Evolutionary conservation across 2,113 vertebrate genomes (phyloP).

Genomic region (Sorex fumeus): DNA sequence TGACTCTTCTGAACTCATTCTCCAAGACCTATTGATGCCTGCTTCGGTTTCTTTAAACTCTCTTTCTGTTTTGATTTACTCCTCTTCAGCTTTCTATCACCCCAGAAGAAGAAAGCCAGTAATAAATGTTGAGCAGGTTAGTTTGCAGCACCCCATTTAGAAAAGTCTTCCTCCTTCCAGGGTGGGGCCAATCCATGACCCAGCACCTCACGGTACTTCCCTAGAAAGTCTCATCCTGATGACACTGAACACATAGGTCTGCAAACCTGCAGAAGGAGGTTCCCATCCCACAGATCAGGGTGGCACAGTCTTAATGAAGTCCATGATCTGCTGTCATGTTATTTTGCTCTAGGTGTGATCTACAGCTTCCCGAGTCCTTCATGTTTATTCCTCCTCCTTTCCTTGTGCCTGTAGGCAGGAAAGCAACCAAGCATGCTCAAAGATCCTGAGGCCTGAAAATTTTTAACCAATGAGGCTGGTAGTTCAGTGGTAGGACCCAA

Average conservation of each 20-base stretch:
- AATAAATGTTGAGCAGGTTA: not conserved
- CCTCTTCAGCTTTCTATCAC: not conserved
- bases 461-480: no score
- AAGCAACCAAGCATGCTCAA: no score
- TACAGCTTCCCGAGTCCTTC: not conserved
- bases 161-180: not conserved
- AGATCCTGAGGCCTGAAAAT: no score
- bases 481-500: no score
- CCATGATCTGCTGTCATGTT: no score
- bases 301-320: no score
- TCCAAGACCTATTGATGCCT: not conserved
- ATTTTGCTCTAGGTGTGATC: not conserved
- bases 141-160: not conserved
- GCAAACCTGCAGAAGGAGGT: no score
- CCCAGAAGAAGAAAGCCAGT: not conserved
- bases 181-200: not conserved
- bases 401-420: no score
- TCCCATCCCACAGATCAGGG: no score
- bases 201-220: not conserved
- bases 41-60: not conserved
- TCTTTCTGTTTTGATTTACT: not conserved
- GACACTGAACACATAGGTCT: no score
- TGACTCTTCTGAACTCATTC: not conserved
- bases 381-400: no score
- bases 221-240: not conserved